Base-by-base conservation (phyloP, 2,797 vertebrate species). In the Platalea minor region DNA sequence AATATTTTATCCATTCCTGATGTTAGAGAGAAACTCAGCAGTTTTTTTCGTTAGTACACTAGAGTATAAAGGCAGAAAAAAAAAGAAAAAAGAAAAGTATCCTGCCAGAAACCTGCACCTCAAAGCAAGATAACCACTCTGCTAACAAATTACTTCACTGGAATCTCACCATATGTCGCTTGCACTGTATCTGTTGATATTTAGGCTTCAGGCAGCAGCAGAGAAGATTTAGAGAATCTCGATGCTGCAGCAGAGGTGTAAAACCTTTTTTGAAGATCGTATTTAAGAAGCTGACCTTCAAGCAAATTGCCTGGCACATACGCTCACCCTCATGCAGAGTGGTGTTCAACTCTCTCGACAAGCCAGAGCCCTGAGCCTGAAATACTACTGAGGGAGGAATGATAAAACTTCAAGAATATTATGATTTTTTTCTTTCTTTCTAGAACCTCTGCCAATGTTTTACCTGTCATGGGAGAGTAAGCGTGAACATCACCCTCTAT, bases 141-240 rank as follows among this genome's bases (percentile, higher is more conserved):
- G 94, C 85, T 96, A 96, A 94, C 73, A 92, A 97, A 96, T 91
- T 68, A 89, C 88, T 97, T 74, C 74, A 69, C 64, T 91, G 91
- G 43, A 95, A 85, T 94, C 91, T 91, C 75, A 92, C 89, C 96
- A 93, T 95, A 93, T 95, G 96, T 70, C 68, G 2, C 91, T 93
- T 94, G 81, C 72, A 90, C 56, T 88, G 45, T 91, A 91, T 87
- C 80, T 96, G 94, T 96, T 96, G 96, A 96, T 95, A 97, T 75
- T 95, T 70, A 86, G 70, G 76, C 81, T 94, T 95, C 75, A 54
- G 72, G 56, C 33, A 82, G 80, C 57, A 81, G 67, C 72, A 85
- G 15, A 86, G 78, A 57, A 48, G 4, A 76, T 75, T 65, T 77
- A 83, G 50, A 84, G 61, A 95, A 89, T 79, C 41, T 33, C 7